Base-by-base conservation (phyloP, 2,888 invertebrate genomes). In the Phania funesta region DNA sequence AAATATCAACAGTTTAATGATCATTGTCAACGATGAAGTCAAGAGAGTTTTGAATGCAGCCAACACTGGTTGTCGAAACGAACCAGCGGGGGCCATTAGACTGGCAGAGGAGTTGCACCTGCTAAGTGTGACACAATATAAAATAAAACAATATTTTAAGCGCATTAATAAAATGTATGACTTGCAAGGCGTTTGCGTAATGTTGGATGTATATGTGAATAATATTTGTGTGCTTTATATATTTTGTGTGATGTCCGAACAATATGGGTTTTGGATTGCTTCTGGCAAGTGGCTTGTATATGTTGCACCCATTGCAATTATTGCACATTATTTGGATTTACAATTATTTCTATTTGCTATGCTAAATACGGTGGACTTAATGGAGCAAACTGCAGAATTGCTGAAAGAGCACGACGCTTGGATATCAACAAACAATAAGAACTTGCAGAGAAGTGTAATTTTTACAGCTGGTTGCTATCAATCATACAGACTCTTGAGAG, bases 1-100 rank as follows among this genome's bases (percentile, higher is more conserved):
- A 29, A 78, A 71, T 22, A 16, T 56, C 8, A 78, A 78, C 20
- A 38, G 11, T 9, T 32, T 71, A 13, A 11, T 71, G 41, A 48
- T 13, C 0, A 26, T 71, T 24, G 38, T 78, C 3, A 78, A 78
- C 38, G 78, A 48, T n/a, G 78, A 78, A 38, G 0, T 71, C 0
- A 56, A 64, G 16, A 64, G 58, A 29, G 50, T 78, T 24, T 11
- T 78, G 18, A 41, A 56, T 5, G 3, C 52, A 0, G 5, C 52
- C 0, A 1, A 9, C 1, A 1, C 8, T 9, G 11, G 11, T 35
- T 35, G 9, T 9, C 35, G n/a, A n/a, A n/a, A n/a, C n/a, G n/a
- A 35, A 9, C 35, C 35, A 35, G 8, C 35, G 11, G 11, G 1
- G 9, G 35, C 35, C 35, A 11, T 35, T 3, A 1, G 35, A 35